Evolutionary conservation across 2,888 invertebrate species (phyloP).

Genomic region (Dryobota labecula): DNA sequence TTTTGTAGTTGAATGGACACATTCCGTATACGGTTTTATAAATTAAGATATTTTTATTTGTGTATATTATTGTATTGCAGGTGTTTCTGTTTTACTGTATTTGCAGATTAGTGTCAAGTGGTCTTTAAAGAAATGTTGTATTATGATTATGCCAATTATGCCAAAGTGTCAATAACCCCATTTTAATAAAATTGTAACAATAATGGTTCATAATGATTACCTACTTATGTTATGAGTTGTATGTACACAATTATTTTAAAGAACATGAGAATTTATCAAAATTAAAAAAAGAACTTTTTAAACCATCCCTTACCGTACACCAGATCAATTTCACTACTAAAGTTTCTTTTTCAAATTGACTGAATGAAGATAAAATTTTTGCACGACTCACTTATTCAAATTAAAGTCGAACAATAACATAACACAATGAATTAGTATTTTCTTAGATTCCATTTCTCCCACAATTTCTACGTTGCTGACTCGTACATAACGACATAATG

Average conservation of each 20-base stretch:
- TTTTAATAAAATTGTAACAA: neutral
- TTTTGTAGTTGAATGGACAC: slow-evolving; percentile 31
- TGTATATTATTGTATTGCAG: neutral
- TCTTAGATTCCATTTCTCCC: neutral
- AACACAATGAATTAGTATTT: neutral
- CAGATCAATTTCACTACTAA: neutral
- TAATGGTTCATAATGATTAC: neutral
- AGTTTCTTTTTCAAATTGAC: neutral
- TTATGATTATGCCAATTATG: neutral
- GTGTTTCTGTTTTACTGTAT: neutral
- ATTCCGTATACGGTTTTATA: slow-evolving; percentile 26
- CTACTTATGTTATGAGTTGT: neutral
- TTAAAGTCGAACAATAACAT: neutral
- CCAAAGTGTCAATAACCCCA: neutral
- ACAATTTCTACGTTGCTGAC: neutral
- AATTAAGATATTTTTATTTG: slow-evolving; percentile 37
- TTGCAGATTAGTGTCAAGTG: neutral
- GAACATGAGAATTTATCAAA: too few relatives aligned
- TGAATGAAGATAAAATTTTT: neutral
- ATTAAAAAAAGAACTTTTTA: too few relatives aligned
- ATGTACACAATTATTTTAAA: too few relatives aligned
- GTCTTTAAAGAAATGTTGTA: neutral
- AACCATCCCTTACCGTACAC: neutral
- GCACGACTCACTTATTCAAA: neutral
- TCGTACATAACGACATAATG: slow-evolving; percentile 12